phyloP scores from a whole-genome alignment of 2,113 vertebrate species.

The Castor canadensis region DNA sequence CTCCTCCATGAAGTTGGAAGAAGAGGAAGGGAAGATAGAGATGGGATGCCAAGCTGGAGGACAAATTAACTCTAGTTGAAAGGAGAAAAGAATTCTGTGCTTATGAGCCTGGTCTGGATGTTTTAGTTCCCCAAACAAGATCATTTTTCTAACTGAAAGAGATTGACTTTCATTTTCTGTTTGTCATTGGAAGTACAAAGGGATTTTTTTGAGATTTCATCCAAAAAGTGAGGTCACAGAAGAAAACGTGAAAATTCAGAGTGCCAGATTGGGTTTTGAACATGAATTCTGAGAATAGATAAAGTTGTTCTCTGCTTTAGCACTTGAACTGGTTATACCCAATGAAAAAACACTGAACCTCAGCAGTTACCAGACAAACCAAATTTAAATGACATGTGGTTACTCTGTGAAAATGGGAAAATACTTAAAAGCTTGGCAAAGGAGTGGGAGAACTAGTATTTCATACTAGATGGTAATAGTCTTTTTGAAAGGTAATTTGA shows the following conservation, averaged over 20 bases:
- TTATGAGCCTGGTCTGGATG: neutral
- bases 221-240: neutral
- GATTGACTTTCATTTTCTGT: neutral
- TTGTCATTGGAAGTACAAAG: neutral
- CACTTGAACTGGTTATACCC: neutral
- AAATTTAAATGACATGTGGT: neutral
- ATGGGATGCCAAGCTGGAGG: neutral
- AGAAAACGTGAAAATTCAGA: neutral
- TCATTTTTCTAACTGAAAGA: neutral
- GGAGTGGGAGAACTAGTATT: neutral
- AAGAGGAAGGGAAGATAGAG: accelerated
- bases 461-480: neutral
- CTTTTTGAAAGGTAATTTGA: neutral
- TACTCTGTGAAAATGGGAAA: neutral
- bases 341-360: neutral
- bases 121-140: neutral
- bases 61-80: neutral
- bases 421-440: neutral
- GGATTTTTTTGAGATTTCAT: neutral
- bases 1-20: accelerated
- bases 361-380: neutral
- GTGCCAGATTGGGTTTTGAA: neutral
- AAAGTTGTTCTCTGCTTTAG: neutral
- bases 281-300: neutral
- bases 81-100: neutral